Evolutionary conservation across 2,888 invertebrate species (phyloP).

Genomic region (Nomada lathburiana): DNA sequence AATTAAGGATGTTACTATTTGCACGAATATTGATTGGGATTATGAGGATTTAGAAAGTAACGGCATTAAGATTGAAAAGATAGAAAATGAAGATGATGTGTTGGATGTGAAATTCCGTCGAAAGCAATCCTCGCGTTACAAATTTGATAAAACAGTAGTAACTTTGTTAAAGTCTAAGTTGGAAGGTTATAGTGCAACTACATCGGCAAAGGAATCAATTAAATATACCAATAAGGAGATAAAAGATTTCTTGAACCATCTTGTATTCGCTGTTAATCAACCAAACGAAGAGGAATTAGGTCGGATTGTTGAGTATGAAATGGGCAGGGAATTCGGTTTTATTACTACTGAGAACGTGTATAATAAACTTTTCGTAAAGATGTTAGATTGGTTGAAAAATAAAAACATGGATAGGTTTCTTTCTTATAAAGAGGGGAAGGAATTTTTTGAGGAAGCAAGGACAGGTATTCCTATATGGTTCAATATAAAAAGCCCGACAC

Average conservation of each 20-base stretch:
- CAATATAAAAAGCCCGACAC: neutral
- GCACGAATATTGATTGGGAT: constrained; percentile 9
- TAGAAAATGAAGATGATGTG: neutral
- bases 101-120: neutral
- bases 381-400: neutral
- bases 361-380: neutral
- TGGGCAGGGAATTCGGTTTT: neutral
- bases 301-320: neutral
- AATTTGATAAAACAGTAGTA: neutral
- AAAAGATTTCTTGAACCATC: neutral
- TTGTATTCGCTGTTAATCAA: constrained; percentile 5
- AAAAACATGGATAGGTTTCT: neutral
- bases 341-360: neutral
- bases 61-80: neutral
- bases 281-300: constrained; percentile 2
- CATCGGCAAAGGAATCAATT: neutral
- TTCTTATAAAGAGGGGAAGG: neutral
- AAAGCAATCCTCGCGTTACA: neutral
- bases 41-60: neutral
- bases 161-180: neutral
- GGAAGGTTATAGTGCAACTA: neutral
- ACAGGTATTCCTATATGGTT: neutral
- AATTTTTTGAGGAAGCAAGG: neutral
- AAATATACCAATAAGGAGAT: neutral
- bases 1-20: constrained; percentile 6